phyloP scores from a whole-genome alignment of 2,797 vertebrate species.

The Toxotes lorentzi region DNA sequence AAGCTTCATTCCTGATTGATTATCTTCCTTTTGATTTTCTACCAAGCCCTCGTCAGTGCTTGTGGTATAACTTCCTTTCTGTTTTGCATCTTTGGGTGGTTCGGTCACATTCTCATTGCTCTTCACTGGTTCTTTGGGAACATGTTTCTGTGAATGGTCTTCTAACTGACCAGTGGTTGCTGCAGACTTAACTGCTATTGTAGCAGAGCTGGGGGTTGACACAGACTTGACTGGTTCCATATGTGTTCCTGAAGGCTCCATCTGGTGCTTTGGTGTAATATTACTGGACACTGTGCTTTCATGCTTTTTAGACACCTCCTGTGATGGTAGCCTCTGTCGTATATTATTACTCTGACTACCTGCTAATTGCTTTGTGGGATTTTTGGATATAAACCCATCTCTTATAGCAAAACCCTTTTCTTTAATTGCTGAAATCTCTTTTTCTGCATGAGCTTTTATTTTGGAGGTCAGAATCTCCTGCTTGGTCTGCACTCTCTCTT shows the following conservation, averaged over 20 bases:
- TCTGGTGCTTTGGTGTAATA: constrained; percentile 52
- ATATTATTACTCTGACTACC: constrained; percentile 53
- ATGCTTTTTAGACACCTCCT: constrained; percentile 62
- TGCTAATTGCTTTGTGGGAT: constrained; percentile 61
- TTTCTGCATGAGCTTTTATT: constrained; percentile 88
- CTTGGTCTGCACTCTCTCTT: constrained; percentile 84
- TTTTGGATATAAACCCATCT: constrained; percentile 77
- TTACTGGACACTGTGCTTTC: constrained; percentile 50
- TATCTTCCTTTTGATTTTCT: constrained; percentile 39
- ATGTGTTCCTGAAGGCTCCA: constrained; percentile 43
- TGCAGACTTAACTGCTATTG: constrained; percentile 30
- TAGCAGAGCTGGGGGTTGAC: constrained; percentile 30
- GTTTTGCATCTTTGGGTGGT: constrained; percentile 26
- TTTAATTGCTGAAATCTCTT: constrained; percentile 88
- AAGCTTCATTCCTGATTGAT: constrained; percentile 21
- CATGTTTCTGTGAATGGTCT: constrained; percentile 43
- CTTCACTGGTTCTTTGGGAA: constrained; percentile 38
- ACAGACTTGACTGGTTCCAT: constrained; percentile 28
- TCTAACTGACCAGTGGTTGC: constrained; percentile 13
- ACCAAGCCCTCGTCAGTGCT: constrained; percentile 17
- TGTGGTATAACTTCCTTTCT: not conserved
- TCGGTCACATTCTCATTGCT: constrained; percentile 12
- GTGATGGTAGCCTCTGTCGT: constrained; percentile 65
- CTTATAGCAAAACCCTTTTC: constrained; percentile 81
- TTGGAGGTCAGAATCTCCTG: constrained; percentile 87